These are phyloP conservation scores for Carpatolechia fugitivella DNA, from an alignment of 2,888 invertebrate species.

Conservation along the genomic window DNA sequence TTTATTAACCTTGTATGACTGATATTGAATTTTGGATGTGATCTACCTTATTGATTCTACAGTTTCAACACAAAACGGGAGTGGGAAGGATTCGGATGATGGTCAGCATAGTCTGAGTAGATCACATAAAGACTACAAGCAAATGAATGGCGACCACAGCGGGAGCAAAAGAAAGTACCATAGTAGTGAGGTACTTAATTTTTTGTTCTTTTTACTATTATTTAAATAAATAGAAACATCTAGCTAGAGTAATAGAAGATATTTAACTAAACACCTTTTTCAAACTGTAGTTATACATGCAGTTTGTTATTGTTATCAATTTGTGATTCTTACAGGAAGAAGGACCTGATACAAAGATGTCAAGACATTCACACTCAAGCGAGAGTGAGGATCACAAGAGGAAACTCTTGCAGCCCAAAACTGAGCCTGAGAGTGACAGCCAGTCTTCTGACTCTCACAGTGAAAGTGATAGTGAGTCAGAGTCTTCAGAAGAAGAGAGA, in stretches of 20 bases:
- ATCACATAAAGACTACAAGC: constrained; percentile 35
- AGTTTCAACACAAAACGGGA: constrained; percentile 59
- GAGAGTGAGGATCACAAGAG: constrained; percentile 47
- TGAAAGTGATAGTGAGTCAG: constrained; percentile 46
- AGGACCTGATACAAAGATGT: constrained; percentile 50
- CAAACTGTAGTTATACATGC: too few relatives aligned
- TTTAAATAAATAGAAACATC: too few relatives aligned
- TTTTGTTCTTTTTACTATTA: background rate
- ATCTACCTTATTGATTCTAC: constrained; percentile 6
- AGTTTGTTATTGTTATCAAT: background rate
- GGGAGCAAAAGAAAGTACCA: constrained; percentile 57
- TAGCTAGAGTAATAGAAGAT: too few relatives aligned
- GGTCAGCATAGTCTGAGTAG: constrained; percentile 39
- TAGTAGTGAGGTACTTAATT: constrained; percentile 58
- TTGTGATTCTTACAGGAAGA: constrained; percentile 50
- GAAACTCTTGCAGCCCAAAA: constrained; percentile 38
- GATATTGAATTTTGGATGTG: too few relatives aligned
- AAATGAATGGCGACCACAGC: constrained; percentile 57
- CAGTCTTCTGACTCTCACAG: constrained; percentile 49
- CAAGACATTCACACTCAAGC: constrained; percentile 48
- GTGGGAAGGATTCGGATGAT: constrained; percentile 61
- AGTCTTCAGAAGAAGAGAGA: constrained; percentile 48
- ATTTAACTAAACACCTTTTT: too few relatives aligned
- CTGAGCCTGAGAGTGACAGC: constrained; percentile 39
- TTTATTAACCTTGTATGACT: too few relatives aligned